phyloP scores from a whole-genome alignment of 1,140 invertebrate species.

The Battus philenor region DNA sequence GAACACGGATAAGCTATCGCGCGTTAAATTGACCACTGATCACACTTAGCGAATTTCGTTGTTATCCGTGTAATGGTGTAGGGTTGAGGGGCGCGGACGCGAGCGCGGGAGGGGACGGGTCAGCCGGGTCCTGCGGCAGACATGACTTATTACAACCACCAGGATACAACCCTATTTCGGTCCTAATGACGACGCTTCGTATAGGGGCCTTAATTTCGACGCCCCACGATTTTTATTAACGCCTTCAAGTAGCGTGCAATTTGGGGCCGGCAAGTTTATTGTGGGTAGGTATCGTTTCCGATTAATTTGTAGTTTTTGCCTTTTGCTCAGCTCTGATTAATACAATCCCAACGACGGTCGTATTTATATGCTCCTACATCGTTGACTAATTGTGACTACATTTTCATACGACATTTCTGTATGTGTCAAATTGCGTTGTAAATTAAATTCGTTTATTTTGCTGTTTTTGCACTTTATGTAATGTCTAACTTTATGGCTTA shows the following conservation, averaged over 20 bases:
- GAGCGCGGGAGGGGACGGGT: conserved; percentile 24
- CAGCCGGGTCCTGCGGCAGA: conserved; percentile 55
- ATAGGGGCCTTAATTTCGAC: conserved; percentile 68
- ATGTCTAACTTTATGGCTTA: too few species aligned
- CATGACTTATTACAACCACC: conserved; percentile 69
- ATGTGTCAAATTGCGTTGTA: too few species aligned
- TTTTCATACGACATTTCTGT: too few species aligned
- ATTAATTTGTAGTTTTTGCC: conserved; percentile 35
- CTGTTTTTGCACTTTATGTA: too few species aligned
- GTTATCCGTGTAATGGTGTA: conserved; percentile 45
- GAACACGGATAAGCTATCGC: conserved; percentile 33
- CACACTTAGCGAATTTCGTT: conserved; percentile 59
- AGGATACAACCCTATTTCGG: conserved; percentile 69
- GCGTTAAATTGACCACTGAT: conserved; percentile 61
- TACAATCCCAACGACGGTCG: conserved; percentile 5
- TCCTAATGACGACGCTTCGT: conserved; percentile 67
- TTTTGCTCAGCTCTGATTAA: conserved; percentile 18
- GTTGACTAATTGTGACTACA: too few species aligned
- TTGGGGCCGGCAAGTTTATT: conserved; percentile 51
- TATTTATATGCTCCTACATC: conserved; percentile 10
- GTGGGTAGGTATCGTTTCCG: conserved; percentile 27
- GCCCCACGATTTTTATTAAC: conserved; percentile 71
- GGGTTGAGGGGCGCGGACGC: conserved; percentile 24
- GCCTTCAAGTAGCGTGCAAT: conserved; percentile 55
- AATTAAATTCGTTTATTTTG: too few species aligned